Conservation (phyloP, 1,140 invertebrate species). For the Andrena cerasifolii region DNA sequence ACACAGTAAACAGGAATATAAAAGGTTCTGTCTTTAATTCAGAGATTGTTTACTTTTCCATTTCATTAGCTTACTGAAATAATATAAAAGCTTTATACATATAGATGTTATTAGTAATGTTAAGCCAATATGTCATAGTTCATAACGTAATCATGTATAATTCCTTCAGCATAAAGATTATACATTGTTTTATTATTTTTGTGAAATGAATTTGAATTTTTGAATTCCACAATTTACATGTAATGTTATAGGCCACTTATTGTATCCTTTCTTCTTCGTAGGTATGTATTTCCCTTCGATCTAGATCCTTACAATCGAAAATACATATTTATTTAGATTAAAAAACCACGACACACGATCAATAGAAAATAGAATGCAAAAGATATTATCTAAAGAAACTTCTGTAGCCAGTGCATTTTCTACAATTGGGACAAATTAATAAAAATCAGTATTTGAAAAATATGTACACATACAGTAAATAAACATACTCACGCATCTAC, state of each 20-base stretch:
- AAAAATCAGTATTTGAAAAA: slow-evolving; percentile 49
- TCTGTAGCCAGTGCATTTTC: slow-evolving; percentile 14
- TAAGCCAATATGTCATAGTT: slow-evolving; percentile 39
- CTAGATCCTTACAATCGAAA: slow-evolving; percentile 21
- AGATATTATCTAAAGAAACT: slow-evolving; percentile 17
- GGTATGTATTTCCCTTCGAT: slow-evolving; percentile 34
- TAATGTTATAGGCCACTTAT: slow-evolving; percentile 52
- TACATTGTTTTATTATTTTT: slow-evolving; percentile 41
- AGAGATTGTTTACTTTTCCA: slow-evolving; percentile 58
- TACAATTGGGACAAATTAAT: slow-evolving; percentile 25
- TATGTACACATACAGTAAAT: slow-evolving; percentile 48
- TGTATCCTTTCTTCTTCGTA: slow-evolving; percentile 4
- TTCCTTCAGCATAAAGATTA: slow-evolving; percentile 47
- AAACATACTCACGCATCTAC: slow-evolving; percentile 41
- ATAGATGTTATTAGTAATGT: slow-evolving; percentile 51
- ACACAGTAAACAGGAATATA: slow-evolving; percentile 27
- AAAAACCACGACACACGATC: not conserved
- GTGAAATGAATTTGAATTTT: slow-evolving; percentile 37
- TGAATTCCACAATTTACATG: slow-evolving; percentile 28
- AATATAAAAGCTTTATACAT: slow-evolving; percentile 69
- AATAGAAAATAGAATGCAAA: slow-evolving; percentile 15
- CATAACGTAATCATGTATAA: slow-evolving; percentile 43
- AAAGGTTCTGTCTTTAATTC: slow-evolving; percentile 56
- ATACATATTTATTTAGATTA: slow-evolving; percentile 4
- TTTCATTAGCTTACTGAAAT: slow-evolving; percentile 56